Base-by-base conservation (phyloP, 2,888 invertebrate species). In the Busseola fusca region DNA sequence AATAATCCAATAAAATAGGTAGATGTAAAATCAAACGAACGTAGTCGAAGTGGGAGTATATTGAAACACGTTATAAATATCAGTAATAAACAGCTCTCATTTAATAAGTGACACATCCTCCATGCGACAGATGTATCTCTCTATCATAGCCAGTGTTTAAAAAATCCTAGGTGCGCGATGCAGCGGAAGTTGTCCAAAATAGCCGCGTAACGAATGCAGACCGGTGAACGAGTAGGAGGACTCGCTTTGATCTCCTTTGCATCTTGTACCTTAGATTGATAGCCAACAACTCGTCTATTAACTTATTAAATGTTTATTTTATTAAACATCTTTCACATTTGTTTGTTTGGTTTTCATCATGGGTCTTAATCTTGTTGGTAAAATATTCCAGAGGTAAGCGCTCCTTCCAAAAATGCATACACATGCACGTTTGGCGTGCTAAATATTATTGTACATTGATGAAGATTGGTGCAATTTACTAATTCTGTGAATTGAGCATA, bases 111-210 rank as follows among this genome's bases (percentile, higher is more conserved):
- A 37, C 64, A 73, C 81, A 73, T 85, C 85, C 81, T 77, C 64
- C 16, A 18, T 34, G 42, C 50, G 69, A 75, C 72, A 71, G 70
- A 77, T 75, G 76, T 75, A 83, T 76, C 48, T 60, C 65, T 69
- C 48, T 64, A 77, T 76, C 63, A 59, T 58, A 64, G 14, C 16
- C n/a, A 21, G 34, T 25, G 52, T 64, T 62, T 60, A 72, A 76
- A 78, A 82, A 70, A 63, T 75, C 62, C 62, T 58, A 72, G 71
- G 58, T 75, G 71, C 59, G 62, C 60, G 69, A 68, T 70, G 68
- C 56, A 75, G 57, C 86, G 84, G 84, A 84, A 78, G 86, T 63
- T 45, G 73, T 73, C 75, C 56, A 68, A 84, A 84, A 86, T 84
- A 84, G 77, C 84, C 66, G 66, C 25, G 34, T 69, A 73, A 76